These are phyloP conservation scores for Linnaemya tessellans DNA, from an alignment of 2,888 invertebrate genomes.

Conservation along the genomic window DNA sequence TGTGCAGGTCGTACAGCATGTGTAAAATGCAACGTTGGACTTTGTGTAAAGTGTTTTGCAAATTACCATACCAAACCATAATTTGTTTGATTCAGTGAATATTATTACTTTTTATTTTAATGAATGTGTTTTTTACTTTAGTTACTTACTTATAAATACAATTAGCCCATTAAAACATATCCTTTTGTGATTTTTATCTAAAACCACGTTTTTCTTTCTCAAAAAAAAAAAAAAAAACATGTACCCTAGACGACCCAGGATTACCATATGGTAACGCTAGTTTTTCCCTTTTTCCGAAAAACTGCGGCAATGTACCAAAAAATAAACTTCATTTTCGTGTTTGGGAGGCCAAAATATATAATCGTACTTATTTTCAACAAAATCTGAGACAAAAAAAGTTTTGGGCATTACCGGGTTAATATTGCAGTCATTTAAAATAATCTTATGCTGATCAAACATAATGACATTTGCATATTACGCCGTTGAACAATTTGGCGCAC, in stretches of 20 bases:
- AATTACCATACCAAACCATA: no score
- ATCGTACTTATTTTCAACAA: neutral
- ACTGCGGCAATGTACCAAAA: neutral
- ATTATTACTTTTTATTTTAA: neutral
- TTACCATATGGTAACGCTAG: conserved; percentile 1
- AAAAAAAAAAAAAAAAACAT: neutral
- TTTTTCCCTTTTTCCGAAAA: neutral
- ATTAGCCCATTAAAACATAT: neutral
- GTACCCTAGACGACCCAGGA: neutral
- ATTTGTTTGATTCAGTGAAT: neutral
- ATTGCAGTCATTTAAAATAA: no score
- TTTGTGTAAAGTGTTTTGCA: no score
- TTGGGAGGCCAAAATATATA: neutral
- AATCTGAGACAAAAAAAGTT: neutral
- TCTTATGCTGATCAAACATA: no score
- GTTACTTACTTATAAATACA: no score
- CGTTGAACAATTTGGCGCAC: no score
- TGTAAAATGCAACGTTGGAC: conserved; percentile 14
- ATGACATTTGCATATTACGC: no score
- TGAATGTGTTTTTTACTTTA: no score
- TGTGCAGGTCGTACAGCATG: conserved; percentile 10
- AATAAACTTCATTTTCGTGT: neutral
- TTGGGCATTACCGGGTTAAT: neutral
- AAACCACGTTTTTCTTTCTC: neutral
- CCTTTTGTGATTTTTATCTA: neutral